A percentile compares a stretch with the other conserved stretches of the same genome.
Conservation (phyloP, 2,113 vertebrate species). For the Sminthopsis crassicaudata region DNA sequence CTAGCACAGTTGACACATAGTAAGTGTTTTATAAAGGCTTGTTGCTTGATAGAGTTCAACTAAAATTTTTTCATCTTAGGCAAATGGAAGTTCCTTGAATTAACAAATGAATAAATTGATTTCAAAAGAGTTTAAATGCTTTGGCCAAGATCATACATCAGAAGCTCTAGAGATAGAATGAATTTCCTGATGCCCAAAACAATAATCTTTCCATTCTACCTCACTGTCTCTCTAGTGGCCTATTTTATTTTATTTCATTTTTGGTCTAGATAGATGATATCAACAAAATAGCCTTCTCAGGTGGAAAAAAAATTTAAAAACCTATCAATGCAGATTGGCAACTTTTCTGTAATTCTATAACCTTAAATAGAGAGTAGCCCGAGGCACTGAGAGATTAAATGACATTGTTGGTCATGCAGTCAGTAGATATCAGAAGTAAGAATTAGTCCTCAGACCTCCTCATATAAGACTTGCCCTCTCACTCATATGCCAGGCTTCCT, state of each 20-base stretch:
- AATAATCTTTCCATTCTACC: neutral
- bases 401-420: neutral
- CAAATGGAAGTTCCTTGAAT: neutral
- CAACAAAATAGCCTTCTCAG: neutral
- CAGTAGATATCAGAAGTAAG: neutral
- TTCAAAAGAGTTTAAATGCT: neutral
- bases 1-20: neutral
- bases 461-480: neutral
- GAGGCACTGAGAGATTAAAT: neutral
- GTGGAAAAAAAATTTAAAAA: neutral
- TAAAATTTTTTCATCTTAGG: neutral
- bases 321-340: neutral
- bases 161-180: neutral
- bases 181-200: neutral
- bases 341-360: neutral
- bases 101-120: neutral
- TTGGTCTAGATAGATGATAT: neutral
- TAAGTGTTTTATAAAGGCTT: neutral
- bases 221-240: neutral
- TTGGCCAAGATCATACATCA: neutral
- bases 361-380: neutral
- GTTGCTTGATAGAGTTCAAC: neutral
- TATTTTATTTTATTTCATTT: neutral
- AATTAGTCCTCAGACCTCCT: neutral
- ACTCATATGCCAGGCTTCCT: neutral